These are phyloP conservation scores for Spinibarbus caldwelli DNA, from an alignment of 2,797 vertebrate genomes.

Conservation along the genomic window DNA sequence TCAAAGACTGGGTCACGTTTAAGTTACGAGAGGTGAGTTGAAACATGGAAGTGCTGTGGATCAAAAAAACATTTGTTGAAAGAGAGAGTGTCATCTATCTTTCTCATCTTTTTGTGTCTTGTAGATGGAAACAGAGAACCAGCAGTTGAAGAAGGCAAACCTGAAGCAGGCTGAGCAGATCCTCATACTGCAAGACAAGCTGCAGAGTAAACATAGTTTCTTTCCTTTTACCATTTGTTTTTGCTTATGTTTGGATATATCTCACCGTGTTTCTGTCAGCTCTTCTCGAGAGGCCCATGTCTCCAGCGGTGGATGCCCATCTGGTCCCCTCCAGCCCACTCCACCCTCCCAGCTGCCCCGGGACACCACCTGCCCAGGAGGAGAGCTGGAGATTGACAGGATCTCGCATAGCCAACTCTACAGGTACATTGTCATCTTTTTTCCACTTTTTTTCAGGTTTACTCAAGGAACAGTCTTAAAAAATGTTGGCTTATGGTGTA, in stretches of 20 bases:
- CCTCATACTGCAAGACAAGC: conserved; percentile 81
- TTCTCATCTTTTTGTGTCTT: conserved; percentile 14
- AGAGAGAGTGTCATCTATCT: background rate
- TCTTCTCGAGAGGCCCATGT: conserved; percentile 73
- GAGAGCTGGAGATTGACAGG: conserved; percentile 72
- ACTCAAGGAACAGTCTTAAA: background rate
- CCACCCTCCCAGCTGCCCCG: conserved; percentile 76
- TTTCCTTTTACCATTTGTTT: background rate
- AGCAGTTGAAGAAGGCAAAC: conserved; percentile 86
- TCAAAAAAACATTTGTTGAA: conserved; percentile 10
- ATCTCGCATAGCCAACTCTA: conserved; percentile 52
- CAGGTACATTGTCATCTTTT: conserved; percentile 63
- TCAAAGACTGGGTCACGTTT: conserved; percentile 95
- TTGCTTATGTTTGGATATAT: background rate
- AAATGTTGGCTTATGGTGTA: background rate
- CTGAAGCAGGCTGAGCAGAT: conserved; percentile 86
- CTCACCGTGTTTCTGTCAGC: conserved; percentile 59
- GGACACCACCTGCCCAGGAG: conserved; percentile 72
- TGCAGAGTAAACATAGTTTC: conserved; percentile 81
- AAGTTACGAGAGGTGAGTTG: conserved; percentile 89
- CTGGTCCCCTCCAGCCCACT: conserved; percentile 75
- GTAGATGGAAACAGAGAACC: conserved; percentile 94
- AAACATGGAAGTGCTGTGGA: background rate
- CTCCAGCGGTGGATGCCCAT: conserved; percentile 73
- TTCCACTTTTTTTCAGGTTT: background rate